Percentiles rank a stretch among this genome's conserved stretches.
Evolutionary conservation across 2,797 vertebrate species (phyloP).

Genomic region (Prunella strophiata): DNA sequence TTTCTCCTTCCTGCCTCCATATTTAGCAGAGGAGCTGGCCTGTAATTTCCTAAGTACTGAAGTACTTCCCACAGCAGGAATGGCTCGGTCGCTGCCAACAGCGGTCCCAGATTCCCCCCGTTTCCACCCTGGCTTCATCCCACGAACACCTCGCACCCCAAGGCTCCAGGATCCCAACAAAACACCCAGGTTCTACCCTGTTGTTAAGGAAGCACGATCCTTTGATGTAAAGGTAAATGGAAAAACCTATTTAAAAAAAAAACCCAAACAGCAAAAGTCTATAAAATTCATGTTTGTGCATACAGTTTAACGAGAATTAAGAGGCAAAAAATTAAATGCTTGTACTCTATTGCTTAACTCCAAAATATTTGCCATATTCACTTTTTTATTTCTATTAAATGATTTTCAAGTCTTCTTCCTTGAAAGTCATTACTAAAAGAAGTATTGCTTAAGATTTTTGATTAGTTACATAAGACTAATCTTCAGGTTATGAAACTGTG

Average conservation of each 20-base stretch:
- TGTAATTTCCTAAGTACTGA: constrained; percentile 43
- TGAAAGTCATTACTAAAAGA: neutral
- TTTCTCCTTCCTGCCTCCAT: neutral
- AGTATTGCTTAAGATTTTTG: neutral
- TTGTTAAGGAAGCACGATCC: constrained; percentile 87
- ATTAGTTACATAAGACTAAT: neutral
- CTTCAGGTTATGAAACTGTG: neutral
- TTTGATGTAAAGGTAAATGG: constrained; percentile 83
- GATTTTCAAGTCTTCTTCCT: neutral
- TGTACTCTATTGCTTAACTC: neutral
- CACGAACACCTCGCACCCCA: constrained; percentile 83
- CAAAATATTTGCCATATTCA: neutral
- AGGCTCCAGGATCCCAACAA: constrained; percentile 88
- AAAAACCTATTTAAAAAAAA: neutral
- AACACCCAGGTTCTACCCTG: constrained; percentile 92
- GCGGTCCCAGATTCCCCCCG: constrained; percentile 82
- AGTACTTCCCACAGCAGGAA: constrained; percentile 56
- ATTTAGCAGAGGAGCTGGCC: constrained; percentile 44
- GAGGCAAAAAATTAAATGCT: neutral
- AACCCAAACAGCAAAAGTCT: neutral
- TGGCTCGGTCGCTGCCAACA: constrained; percentile 80
- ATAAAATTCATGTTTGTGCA: neutral
- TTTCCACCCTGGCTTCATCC: constrained; percentile 69
- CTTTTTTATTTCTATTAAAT: neutral
- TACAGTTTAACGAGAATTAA: neutral